Percentiles rank a stretch among this genome's conserved stretches.
phyloP scores from a whole-genome alignment of 1,140 invertebrate species.

The Hyles vespertilio region DNA sequence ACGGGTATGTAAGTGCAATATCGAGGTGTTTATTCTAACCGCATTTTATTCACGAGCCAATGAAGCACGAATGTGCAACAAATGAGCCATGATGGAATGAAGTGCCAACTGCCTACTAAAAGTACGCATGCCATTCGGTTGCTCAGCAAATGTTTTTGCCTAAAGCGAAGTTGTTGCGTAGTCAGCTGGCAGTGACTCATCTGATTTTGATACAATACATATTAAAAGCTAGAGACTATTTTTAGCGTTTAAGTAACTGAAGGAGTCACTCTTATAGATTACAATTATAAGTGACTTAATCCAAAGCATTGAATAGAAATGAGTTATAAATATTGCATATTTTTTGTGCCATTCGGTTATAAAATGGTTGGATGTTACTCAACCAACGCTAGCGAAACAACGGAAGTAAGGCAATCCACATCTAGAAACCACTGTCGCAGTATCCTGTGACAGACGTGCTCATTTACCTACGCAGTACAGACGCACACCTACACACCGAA shows the following conservation, averaged over 20 bases:
- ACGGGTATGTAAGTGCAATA: conserved; percentile 19
- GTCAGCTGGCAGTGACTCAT: conserved; percentile 26
- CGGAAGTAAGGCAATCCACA: too few relatives aligned
- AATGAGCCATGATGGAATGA: conserved; percentile 37
- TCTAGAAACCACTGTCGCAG: conserved; percentile 10
- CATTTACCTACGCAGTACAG: too few relatives aligned
- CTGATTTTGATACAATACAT: conserved; percentile 4
- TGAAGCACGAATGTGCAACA: conserved; percentile 34
- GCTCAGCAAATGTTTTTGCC: conserved; percentile 35
- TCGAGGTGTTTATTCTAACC: conserved; percentile 53
- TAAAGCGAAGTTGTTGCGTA: conserved; percentile 15
- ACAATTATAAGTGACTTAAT: too few relatives aligned
- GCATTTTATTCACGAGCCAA: conserved; percentile 44
- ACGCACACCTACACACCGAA: too few relatives aligned
- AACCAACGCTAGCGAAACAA: conserved; percentile 10
- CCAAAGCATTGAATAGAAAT: too few relatives aligned
- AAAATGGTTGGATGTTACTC: conserved; percentile 12
- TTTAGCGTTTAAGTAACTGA: neutral
- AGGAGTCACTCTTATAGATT: too few relatives aligned
- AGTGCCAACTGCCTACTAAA: neutral
- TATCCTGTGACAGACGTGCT: conserved; percentile 11
- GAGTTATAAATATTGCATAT: too few relatives aligned
- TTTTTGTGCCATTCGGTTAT: conserved; percentile 2
- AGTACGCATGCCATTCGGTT: conserved; percentile 17
- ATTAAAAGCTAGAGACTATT: neutral